Evolutionary conservation across 1,140 invertebrate genomes (phyloP).

Genomic region (Meteorus sp.): DNA sequence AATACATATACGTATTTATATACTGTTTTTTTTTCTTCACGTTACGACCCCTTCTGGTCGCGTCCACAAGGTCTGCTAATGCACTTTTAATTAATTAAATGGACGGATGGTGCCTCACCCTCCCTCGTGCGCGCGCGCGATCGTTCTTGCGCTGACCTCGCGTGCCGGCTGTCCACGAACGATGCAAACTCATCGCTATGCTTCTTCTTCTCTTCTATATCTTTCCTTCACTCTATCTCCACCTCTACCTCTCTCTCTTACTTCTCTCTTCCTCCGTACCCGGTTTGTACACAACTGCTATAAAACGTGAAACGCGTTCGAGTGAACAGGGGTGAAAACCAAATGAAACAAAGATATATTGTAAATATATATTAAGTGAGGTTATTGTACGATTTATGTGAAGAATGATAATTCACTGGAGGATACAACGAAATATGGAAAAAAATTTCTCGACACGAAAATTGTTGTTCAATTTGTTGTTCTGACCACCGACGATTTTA

Average conservation of each 20-base stretch:
- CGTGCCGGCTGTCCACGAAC: conserved; percentile 51
- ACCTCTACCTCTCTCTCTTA: neutral
- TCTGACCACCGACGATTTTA: too few species aligned
- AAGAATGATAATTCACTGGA: too few species aligned
- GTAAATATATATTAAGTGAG: too few species aligned
- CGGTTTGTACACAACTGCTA: too few species aligned
- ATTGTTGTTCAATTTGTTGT: too few species aligned
- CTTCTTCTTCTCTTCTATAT: conserved; percentile 15
- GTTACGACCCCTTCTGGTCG: neutral
- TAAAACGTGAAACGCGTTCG: too few species aligned
- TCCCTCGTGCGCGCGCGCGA: conserved; percentile 32
- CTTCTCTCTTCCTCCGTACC: neutral
- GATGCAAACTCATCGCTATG: conserved; percentile 51
- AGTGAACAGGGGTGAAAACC: too few species aligned
- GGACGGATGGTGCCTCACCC: conserved; percentile 41
- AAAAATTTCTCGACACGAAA: too few species aligned
- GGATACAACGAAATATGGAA: too few species aligned
- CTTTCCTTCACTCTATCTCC: neutral
- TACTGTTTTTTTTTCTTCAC: neutral
- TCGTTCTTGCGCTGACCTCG: conserved; percentile 46
- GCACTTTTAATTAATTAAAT: conserved; percentile 63
- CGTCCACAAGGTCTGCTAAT: conserved; percentile 45
- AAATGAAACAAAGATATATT: too few species aligned
- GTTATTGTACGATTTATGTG: too few species aligned
- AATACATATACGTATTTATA: neutral